Conservation (phyloP, 2,797 vertebrate species). For the Leptatherina wallacei region DNA sequence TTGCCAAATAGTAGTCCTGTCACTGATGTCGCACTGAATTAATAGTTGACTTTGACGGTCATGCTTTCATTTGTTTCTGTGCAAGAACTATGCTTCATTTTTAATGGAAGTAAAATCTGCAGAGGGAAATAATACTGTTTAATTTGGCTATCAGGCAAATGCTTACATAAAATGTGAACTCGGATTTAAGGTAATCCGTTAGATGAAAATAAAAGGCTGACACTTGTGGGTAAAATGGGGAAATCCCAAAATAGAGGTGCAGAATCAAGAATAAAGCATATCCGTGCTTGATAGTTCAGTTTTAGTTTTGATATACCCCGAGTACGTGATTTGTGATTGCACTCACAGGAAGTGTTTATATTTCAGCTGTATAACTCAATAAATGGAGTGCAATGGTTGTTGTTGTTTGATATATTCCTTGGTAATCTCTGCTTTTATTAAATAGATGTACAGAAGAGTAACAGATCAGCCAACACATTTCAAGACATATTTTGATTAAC, state of each 20-base stretch:
- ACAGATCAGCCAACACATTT: conserved; percentile 18
- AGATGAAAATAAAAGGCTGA: neutral
- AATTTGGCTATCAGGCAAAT: conserved; percentile 1
- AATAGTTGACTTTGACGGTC: neutral
- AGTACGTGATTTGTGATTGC: neutral
- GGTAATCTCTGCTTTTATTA: conserved; percentile 32
- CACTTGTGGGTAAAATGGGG: neutral
- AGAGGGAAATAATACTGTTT: neutral
- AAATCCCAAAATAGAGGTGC: neutral
- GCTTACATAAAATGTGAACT: neutral
- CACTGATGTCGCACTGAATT: neutral
- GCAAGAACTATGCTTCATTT: neutral
- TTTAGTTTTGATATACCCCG: neutral
- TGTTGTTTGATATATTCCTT: conserved; percentile 24
- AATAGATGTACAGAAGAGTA: conserved; percentile 20
- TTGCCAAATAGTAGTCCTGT: conserved; percentile 23
- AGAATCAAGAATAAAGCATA: neutral
- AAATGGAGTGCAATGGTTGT: neutral
- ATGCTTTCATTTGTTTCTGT: neutral
- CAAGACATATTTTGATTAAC: conserved; percentile 29
- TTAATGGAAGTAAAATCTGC: conserved; percentile 9
- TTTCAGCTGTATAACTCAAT: conserved; percentile 4
- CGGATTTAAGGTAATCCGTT: neutral
- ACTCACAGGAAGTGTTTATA: neutral
- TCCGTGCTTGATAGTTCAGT: neutral